Conservation (phyloP, 1,140 invertebrate genomes). For the Drosophila bipectinata region DNA sequence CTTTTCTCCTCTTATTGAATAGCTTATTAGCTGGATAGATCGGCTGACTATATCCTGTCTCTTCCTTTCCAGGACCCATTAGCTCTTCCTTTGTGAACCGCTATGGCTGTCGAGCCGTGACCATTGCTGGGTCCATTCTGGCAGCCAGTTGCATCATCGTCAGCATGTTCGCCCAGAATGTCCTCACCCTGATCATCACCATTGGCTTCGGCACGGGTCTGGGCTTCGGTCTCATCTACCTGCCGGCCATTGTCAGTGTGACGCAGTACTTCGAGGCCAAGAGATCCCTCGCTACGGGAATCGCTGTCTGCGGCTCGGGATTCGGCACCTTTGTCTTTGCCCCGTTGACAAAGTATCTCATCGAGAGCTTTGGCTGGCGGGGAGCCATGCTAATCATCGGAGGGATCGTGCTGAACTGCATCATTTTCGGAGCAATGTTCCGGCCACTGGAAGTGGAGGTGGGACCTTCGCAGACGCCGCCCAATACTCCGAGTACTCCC, state of each 20-base stretch:
- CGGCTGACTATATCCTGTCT: not conserved
- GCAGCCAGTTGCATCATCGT: slow-evolving; percentile 90
- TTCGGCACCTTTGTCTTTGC: slow-evolving; percentile 94
- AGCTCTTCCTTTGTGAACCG: slow-evolving; percentile 96
- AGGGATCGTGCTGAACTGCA: slow-evolving; percentile 92
- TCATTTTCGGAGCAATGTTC: slow-evolving; percentile 93
- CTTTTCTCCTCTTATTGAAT: no score
- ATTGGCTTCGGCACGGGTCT: slow-evolving; percentile 95
- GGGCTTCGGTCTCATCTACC: slow-evolving; percentile 96
- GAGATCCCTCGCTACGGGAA: slow-evolving; percentile 95
- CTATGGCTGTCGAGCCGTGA: slow-evolving; percentile 95
- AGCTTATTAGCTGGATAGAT: no score
- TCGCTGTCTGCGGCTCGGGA: slow-evolving; percentile 97
- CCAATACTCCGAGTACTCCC: slow-evolving; percentile 29
- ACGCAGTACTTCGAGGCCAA: slow-evolving; percentile 97
- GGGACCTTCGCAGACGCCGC: slow-evolving; percentile 59
- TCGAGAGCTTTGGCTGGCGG: slow-evolving; percentile 88
- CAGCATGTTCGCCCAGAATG: slow-evolving; percentile 90
- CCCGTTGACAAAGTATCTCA: slow-evolving; percentile 89
- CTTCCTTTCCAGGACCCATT: slow-evolving; percentile 90
- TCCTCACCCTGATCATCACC: slow-evolving; percentile 93
- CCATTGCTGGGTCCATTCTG: slow-evolving; percentile 93
- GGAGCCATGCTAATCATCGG: slow-evolving; percentile 92
- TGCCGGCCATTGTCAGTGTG: slow-evolving; percentile 97
- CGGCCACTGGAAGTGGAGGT: slow-evolving; percentile 86